Conservation (phyloP, 2,113 vertebrate species). For the Pelvicachromis taeniatus region DNA sequence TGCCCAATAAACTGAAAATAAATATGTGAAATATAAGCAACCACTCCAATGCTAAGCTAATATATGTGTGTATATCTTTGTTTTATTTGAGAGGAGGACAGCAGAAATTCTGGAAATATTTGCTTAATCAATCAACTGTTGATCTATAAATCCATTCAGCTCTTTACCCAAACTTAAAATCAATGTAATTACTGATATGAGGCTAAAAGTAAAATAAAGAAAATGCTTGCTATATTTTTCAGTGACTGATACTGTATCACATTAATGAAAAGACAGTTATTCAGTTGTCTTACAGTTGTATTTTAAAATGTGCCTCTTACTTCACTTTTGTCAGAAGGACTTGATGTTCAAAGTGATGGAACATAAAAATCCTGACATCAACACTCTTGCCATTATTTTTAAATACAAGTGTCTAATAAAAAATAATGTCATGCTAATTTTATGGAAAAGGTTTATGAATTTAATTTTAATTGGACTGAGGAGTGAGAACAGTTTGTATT, state of each 20-base stretch:
- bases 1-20: not conserved
- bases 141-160: not conserved
- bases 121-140: not conserved
- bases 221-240: not conserved
- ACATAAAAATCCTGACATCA: slow-evolving; percentile 23
- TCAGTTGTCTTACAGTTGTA: not conserved
- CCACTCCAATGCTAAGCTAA: not conserved
- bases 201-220: not conserved
- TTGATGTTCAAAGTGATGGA: slow-evolving; percentile 3
- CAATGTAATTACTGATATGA: not conserved
- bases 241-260: not conserved
- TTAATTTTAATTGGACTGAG: slow-evolving; percentile 13
- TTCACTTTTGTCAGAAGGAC: not conserved
- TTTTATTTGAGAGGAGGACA: not conserved
- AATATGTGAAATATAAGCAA: not conserved
- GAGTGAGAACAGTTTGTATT: not conserved
- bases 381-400: not conserved
- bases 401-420: not conserved
- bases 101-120: not conserved
- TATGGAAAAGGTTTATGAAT: not conserved
- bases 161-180: not conserved
- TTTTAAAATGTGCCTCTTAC: not conserved
- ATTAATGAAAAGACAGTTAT: not conserved
- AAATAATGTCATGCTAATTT: slow-evolving; percentile 18
- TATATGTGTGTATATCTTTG: not conserved